Percentiles rank a stretch among this genome's conserved stretches.
These are phyloP conservation scores for Barnardius zonarius DNA, from an alignment of 2,113 vertebrate genomes.

Conservation along the genomic window DNA sequence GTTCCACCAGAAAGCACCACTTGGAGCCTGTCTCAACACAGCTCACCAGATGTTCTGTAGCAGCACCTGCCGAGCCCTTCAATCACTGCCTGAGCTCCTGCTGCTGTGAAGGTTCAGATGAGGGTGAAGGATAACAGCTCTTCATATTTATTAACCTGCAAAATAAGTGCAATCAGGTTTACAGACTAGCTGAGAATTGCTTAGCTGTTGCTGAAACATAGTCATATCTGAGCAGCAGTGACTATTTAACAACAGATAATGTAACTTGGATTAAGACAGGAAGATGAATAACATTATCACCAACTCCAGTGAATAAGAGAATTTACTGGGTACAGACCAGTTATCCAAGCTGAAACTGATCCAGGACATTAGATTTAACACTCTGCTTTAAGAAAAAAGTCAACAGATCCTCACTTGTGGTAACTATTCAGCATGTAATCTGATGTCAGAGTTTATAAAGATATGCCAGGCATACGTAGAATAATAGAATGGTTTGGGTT, in stretches of 20 bases:
- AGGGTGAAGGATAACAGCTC: not conserved
- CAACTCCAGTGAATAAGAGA: not conserved
- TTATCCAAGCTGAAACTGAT: not conserved
- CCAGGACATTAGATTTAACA: not conserved
- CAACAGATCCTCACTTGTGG: not conserved
- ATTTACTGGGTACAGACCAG: not conserved
- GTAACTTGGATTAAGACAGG: not conserved
- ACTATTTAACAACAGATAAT: not conserved
- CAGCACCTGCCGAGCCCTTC: slow-evolving; percentile 9
- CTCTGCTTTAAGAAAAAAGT: not conserved
- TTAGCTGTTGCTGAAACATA: not conserved
- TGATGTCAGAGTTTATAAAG: not conserved
- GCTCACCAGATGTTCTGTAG: slow-evolving; percentile 9
- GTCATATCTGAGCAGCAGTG: not conserved
- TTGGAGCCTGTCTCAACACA: not conserved
- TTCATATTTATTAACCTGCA: not conserved
- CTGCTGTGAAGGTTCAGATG: not conserved
- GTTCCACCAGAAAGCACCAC: not conserved
- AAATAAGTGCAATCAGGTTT: not conserved
- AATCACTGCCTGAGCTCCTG: not conserved
- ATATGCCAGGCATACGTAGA: not conserved
- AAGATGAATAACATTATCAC: not conserved
- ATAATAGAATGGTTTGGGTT: not conserved
- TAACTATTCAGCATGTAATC: not conserved
- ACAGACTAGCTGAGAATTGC: not conserved